Conservation (phyloP, 1,140 invertebrate species). For the Drosophila sproati region DNA sequence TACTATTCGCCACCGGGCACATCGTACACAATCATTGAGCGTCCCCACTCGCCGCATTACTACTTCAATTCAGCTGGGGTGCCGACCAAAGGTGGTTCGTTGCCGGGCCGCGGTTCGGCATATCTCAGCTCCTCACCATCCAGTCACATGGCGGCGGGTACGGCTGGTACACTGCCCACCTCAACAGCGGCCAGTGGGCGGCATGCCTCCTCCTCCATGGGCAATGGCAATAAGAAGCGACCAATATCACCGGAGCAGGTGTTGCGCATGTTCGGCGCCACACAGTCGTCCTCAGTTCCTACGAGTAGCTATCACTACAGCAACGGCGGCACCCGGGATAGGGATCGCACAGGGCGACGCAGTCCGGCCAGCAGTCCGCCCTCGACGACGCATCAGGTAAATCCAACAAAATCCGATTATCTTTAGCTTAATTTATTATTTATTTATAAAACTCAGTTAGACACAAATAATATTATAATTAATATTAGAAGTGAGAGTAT, state of each 20-base stretch:
- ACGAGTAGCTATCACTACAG: constrained; percentile 84
- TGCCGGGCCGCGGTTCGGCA: constrained; percentile 86
- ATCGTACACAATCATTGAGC: constrained; percentile 93
- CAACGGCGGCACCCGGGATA: constrained; percentile 78
- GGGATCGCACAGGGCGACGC: constrained; percentile 84
- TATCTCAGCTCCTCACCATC: constrained; percentile 87
- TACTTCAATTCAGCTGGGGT: constrained; percentile 84
- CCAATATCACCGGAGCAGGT: constrained; percentile 92
- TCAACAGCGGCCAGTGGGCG: constrained; percentile 75
- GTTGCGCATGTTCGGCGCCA: constrained; percentile 87
- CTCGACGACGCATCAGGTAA: constrained; percentile 88
- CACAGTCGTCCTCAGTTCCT: constrained; percentile 85
- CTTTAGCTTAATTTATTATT: not conserved
- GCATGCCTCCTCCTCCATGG: constrained; percentile 57
- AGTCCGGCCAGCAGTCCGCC: constrained; percentile 91
- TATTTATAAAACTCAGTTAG: too few relatives aligned
- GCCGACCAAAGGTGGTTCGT: constrained; percentile 84
- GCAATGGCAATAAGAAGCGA: constrained; percentile 87
- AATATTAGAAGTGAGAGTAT: too few relatives aligned
- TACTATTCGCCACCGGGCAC: constrained; percentile 90
- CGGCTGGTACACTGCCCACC: constrained; percentile 79
- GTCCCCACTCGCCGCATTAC: constrained; percentile 89
- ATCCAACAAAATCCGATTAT: not conserved
- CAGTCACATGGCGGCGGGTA: constrained; percentile 85
- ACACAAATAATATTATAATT: too few relatives aligned